phyloP scores from a whole-genome alignment of 2,888 invertebrate genomes.

The Agrilus mali region DNA sequence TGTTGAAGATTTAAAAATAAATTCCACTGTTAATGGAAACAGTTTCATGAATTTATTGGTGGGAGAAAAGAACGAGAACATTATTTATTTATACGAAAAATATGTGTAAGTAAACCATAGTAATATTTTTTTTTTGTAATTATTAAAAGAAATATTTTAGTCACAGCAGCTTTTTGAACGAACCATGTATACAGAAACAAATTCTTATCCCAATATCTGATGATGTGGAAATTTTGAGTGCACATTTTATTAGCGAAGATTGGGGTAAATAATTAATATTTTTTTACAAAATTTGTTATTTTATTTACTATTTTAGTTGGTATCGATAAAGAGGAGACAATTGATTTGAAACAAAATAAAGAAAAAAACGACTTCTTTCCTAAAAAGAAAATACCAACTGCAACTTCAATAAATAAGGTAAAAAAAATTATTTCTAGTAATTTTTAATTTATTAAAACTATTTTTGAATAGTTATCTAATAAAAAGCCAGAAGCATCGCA shows the following conservation, averaged over 20 bases:
- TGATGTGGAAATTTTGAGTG: slow-evolving; percentile 35
- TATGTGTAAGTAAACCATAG: slow-evolving; percentile 37
- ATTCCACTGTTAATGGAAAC: slow-evolving; percentile 36
- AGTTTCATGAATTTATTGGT: slow-evolving; percentile 48
- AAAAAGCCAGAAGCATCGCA: too few relatives aligned
- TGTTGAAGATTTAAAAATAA: slow-evolving; percentile 33
- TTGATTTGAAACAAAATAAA: slow-evolving; percentile 5
- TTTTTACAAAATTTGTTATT: not conserved
- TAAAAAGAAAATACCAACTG: not conserved
- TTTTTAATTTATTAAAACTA: too few relatives aligned
- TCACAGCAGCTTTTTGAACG: slow-evolving; percentile 31
- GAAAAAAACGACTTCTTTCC: slow-evolving; percentile 2
- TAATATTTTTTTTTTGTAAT: slow-evolving; percentile 2
- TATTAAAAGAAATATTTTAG: slow-evolving; percentile 17
- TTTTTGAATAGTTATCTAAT: too few relatives aligned
- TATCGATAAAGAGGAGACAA: slow-evolving; percentile 30
- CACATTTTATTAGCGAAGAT: slow-evolving; percentile 45
- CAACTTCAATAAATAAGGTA: too few relatives aligned
- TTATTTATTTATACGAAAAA: slow-evolving; percentile 39
- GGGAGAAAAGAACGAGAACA: slow-evolving; percentile 51
- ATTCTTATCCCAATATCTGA: slow-evolving; percentile 32
- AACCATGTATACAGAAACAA: slow-evolving; percentile 33
- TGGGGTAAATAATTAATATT: slow-evolving; percentile 35
- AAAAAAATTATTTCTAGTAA: not conserved
- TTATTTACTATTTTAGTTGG: slow-evolving; percentile 35